phyloP scores from a whole-genome alignment of 2,888 invertebrate genomes.

The Sipunculus nudus region DNA sequence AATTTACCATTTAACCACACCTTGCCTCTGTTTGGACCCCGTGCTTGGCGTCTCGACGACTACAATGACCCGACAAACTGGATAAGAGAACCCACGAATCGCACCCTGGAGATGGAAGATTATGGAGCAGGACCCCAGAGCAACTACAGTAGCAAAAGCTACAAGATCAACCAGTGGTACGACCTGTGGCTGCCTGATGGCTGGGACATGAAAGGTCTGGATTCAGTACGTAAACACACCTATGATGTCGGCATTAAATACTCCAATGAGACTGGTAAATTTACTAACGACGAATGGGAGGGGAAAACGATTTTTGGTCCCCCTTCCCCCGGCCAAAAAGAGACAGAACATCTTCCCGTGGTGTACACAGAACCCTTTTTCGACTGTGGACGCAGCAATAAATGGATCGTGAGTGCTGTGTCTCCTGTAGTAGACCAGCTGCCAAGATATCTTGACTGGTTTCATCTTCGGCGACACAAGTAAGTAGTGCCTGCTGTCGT shows the following conservation, averaged over 20 bases:
- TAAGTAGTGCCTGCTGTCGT: constrained; percentile 27
- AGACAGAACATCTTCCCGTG: constrained; percentile 79
- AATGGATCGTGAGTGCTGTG: constrained; percentile 94
- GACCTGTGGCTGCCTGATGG: constrained; percentile 89
- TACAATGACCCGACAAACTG: constrained; percentile 87
- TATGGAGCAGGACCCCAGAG: constrained; percentile 77
- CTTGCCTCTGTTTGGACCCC: constrained; percentile 90
- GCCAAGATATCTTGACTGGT: constrained; percentile 71
- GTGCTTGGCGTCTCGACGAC: constrained; percentile 75
- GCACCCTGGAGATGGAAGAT: constrained; percentile 77
- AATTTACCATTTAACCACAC: constrained; percentile 94
- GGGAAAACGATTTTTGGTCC: constrained; percentile 63
- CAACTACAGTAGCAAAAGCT: constrained; percentile 91
- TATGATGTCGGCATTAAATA: constrained; percentile 60
- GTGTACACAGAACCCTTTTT: constrained; percentile 95
- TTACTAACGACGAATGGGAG: constrained; percentile 50
- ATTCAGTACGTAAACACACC: constrained; percentile 47
- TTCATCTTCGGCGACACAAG: constrained; percentile 60
- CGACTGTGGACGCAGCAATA: constrained; percentile 93
- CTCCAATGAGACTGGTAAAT: constrained; percentile 60
- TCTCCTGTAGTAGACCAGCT: constrained; percentile 95
- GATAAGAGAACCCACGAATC: constrained; percentile 92
- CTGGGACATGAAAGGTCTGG: constrained; percentile 76
- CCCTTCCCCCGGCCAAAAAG: constrained; percentile 61
- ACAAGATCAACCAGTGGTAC: constrained; percentile 94